Evolutionary conservation across 1,140 invertebrate species (phyloP), one percentile per base, ranked within the genome.

Genomic region (Neodiprion pinetum): DNA sequence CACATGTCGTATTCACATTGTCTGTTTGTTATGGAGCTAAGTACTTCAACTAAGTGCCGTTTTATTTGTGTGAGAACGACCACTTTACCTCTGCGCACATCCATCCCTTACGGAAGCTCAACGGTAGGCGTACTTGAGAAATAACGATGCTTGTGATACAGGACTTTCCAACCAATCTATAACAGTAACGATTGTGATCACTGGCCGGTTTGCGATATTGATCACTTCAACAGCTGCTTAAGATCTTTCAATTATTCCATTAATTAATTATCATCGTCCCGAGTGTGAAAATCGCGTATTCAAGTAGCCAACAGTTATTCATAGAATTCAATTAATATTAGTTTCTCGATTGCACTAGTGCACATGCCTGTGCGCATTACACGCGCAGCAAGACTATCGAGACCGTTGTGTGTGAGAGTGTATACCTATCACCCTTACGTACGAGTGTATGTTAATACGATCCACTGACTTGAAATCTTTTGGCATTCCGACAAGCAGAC

Each of bases 401-500:
- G 28, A 40, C 28, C 28, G 28, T 40, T 40, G 28, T 40, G 28
- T 40, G 28, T 40, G 28, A 40, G 1, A 5, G 28, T 40, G 28
- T 40, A 5, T 40, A 40, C 28, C 28, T 40, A 40, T 40, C 28
- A 5, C 28, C 28, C 28, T 40, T 40, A 40, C 28, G 28, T 40
- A 5, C 28, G 28, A 40, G 28, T 40, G 11, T 40, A 40, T 40
- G 11, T 61, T 61, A 61, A 61, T 61, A 61, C 53, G 53, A 61
- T 61, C 53, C 53, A 17, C 53, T 61, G 83, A 86, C 85, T 87
- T 87, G 79, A 84, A 87, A 88, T 87, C 86, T 88, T 88, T 88
- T 88, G 87, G 87, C 87, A 88, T 88, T 82, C 84, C 84, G 86
- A 88, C 87, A 88, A 88, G 87, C 87, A 87, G 87, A 88, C 87